A percentile compares a stretch with the other conserved stretches of the same genome.
Conservation (phyloP, 2,888 invertebrate species). For the Mystacides longicornis region DNA sequence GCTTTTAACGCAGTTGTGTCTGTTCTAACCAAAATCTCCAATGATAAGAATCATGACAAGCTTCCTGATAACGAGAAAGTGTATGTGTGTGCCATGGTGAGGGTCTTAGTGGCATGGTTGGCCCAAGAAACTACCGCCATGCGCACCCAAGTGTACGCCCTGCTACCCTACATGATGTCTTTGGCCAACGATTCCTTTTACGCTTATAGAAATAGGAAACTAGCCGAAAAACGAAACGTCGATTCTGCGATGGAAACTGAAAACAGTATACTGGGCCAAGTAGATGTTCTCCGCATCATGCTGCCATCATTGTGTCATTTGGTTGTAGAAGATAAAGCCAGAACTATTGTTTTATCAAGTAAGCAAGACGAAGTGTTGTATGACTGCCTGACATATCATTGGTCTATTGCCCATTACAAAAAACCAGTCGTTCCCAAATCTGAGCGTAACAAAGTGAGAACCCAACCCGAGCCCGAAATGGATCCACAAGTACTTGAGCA, state of each 20-base stretch:
- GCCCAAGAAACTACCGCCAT: constrained; percentile 86
- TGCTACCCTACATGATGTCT: constrained; percentile 74
- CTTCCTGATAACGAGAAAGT: constrained; percentile 63
- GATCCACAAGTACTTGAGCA: constrained; percentile 68
- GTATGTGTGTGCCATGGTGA: constrained; percentile 76
- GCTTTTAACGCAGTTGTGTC: constrained; percentile 77
- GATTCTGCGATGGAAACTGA: constrained; percentile 47
- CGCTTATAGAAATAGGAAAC: constrained; percentile 58
- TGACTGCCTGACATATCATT: constrained; percentile 75
- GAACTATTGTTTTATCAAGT: constrained; percentile 67
- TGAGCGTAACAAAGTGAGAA: constrained; percentile 66
- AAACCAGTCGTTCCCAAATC: constrained; percentile 74
- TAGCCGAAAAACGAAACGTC: constrained; percentile 59
- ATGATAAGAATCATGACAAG: constrained; percentile 65
- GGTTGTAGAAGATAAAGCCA: constrained; percentile 82
- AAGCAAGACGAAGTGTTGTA: constrained; percentile 75
- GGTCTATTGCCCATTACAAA: constrained; percentile 81
- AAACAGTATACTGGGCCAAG: constrained; percentile 45
- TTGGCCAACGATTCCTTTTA: constrained; percentile 78
- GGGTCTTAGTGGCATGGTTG: constrained; percentile 82
- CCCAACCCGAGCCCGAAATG: constrained; percentile 68
- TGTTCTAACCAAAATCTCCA: constrained; percentile 63
- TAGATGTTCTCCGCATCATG: constrained; percentile 73
- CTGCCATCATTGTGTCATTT: constrained; percentile 86
- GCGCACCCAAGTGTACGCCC: constrained; percentile 72